Evolutionary conservation across 2,888 invertebrate species (phyloP).

Genomic region (Torymus auratus): DNA sequence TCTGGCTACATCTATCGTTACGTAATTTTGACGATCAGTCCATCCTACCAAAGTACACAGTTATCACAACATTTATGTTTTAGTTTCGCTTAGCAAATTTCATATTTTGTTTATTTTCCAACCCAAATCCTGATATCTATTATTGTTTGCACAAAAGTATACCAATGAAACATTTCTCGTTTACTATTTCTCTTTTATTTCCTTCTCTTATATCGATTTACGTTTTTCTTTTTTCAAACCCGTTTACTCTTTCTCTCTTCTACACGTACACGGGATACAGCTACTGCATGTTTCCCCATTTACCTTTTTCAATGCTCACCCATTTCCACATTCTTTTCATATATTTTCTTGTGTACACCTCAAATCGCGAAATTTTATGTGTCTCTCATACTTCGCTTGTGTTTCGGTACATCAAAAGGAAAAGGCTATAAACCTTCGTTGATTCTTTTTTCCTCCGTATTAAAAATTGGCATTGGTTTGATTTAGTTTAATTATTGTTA

Average conservation of each 20-base stretch:
- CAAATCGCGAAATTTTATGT: background rate
- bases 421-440: too few relatives aligned
- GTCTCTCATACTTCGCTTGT: too few relatives aligned
- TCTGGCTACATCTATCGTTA: too few relatives aligned
- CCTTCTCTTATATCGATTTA: background rate
- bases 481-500: too few relatives aligned
- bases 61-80: too few relatives aligned
- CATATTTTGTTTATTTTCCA: background rate
- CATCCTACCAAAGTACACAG: too few relatives aligned
- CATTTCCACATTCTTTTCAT: background rate
- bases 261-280: background rate
- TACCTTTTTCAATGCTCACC: background rate
- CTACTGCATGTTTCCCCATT: background rate
- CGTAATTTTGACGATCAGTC: too few relatives aligned
- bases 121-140: background rate
- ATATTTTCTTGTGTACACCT: background rate
- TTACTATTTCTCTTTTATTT: background rate
- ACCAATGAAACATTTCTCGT: background rate
- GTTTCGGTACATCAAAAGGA: too few relatives aligned
- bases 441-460: too few relatives aligned
- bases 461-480: too few relatives aligned
- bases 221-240: conserved; percentile 16
- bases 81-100: background rate
- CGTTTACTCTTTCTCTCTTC: background rate
- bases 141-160: background rate